Percentiles rank a stretch among this genome's conserved stretches.
phyloP scores from a whole-genome alignment of 2,797 vertebrate genomes.

The Hippoglossus hippoglossus region DNA sequence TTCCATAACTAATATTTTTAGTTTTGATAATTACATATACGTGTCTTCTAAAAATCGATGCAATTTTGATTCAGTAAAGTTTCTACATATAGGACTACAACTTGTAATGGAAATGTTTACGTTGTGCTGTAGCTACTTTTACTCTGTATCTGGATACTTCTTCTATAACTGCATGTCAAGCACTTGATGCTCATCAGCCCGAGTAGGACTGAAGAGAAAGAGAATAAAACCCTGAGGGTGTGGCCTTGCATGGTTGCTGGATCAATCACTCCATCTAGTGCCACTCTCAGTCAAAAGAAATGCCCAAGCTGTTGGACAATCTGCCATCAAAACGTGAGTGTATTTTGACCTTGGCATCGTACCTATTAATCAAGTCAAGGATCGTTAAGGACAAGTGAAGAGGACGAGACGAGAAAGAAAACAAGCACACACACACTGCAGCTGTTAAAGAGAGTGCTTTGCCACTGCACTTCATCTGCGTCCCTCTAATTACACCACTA shows the following conservation, averaged over 20 bases:
- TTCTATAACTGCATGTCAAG: constrained; percentile 30
- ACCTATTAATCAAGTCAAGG: constrained; percentile 90
- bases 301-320: constrained; percentile 62
- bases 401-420: constrained; percentile 86
- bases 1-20: too few species aligned
- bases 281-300: constrained; percentile 58
- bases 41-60: too few species aligned
- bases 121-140: background rate
- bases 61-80: too few species aligned
- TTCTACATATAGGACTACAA: background rate
- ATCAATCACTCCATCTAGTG: constrained; percentile 75
- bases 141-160: background rate
- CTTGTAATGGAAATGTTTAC: background rate
- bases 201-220: constrained; percentile 51
- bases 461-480: constrained; percentile 83
- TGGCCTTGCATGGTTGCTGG: constrained; percentile 38
- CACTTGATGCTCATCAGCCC: constrained; percentile 60
- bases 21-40: too few species aligned
- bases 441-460: constrained; percentile 87
- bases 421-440: constrained; percentile 86
- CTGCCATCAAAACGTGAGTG: constrained; percentile 86
- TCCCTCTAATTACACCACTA: constrained; percentile 85
- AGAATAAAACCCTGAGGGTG: constrained; percentile 66
- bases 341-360: constrained; percentile 86
- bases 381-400: constrained; percentile 80